Conservation (phyloP, 2,113 vertebrate genomes). For the Bucco capensis region DNA sequence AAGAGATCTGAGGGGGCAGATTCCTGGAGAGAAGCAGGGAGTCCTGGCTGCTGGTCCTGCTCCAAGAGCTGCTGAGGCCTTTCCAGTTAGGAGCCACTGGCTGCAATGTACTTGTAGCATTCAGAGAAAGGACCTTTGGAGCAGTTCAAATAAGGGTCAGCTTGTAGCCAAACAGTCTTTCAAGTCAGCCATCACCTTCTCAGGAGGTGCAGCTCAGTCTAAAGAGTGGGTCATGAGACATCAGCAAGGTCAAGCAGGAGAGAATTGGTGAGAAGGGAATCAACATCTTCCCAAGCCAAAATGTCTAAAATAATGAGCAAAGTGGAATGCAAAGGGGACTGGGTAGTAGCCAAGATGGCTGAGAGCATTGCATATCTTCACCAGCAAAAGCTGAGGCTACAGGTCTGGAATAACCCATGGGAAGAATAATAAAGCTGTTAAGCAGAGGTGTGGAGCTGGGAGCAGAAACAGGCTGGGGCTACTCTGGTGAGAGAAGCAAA, state of each 20-base stretch:
- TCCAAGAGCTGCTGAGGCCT: background rate
- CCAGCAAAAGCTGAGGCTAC: constrained; percentile 19
- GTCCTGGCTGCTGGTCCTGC: background rate
- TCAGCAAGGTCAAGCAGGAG: background rate
- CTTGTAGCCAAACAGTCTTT: background rate
- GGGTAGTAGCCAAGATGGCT: constrained; percentile 24
- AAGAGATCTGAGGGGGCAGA: background rate
- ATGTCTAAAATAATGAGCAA: background rate
- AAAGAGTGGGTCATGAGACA: background rate
- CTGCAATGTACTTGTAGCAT: background rate
- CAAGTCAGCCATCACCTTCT: background rate
- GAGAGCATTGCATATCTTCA: background rate
- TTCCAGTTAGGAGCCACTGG: background rate
- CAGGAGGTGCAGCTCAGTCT: background rate
- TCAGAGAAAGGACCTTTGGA: background rate
- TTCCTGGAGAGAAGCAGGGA: background rate
- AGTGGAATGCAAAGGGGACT: constrained; percentile 23
- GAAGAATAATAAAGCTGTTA: constrained; percentile 42
- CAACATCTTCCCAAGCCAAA: background rate
- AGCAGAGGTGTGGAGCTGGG: constrained; percentile 41
- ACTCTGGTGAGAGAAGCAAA: background rate
- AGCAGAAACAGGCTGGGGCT: background rate
- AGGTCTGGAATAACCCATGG: constrained; percentile 2
- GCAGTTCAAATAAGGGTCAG: background rate
- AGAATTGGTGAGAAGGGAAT: background rate